Conservation (phyloP, 2,113 vertebrate genomes). For the Oceanodroma tethys region DNA sequence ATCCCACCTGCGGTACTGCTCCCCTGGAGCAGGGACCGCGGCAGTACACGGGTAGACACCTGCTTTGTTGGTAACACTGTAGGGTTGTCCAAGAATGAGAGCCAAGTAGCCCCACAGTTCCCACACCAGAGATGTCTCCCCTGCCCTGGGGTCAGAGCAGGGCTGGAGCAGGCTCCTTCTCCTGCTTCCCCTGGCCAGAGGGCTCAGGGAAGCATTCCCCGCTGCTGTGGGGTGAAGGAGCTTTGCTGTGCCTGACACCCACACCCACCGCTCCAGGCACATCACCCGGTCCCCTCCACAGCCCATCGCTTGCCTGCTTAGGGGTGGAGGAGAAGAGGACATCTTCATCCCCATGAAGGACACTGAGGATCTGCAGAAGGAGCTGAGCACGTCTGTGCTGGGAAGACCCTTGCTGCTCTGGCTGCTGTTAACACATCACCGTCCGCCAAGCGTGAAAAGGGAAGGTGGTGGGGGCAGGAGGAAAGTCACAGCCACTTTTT, state of each 20-base stretch:
- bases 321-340: not conserved
- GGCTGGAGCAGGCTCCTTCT: not conserved
- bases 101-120: not conserved
- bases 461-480: not conserved
- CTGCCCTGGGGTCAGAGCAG: not conserved
- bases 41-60: rapidly evolving
- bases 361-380: not conserved
- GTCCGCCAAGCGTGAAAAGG: rapidly evolving
- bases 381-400: rapidly evolving
- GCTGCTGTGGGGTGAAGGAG: not conserved
- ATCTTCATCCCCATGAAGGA: not conserved
- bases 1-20: rapidly evolving
- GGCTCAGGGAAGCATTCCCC: not conserved
- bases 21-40: not conserved
- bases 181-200: too few species aligned
- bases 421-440: not conserved
- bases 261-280: not conserved
- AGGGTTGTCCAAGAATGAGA: not conserved
- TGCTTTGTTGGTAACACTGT: not conserved
- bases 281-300: rapidly evolving
- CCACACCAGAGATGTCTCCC: not conserved
- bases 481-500: not conserved
- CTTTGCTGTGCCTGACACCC: not conserved
- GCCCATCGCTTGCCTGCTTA: not conserved
- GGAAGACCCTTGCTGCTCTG: not conserved